A percentile compares a stretch with the other conserved stretches of the same genome.
Evolutionary conservation across 2,888 invertebrate species (phyloP).

Genomic region (Calliopum simillimum): DNA sequence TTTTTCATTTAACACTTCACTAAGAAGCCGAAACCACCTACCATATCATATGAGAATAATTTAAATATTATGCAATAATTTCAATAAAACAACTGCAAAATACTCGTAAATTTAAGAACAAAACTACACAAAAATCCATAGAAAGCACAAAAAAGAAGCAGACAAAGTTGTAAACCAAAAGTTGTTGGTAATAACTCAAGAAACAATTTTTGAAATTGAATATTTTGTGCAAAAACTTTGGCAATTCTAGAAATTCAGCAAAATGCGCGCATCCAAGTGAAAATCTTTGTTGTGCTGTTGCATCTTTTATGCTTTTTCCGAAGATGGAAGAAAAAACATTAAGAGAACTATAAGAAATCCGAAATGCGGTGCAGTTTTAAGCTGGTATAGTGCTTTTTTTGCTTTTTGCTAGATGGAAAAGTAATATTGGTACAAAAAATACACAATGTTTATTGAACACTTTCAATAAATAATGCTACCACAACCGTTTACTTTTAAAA

Average conservation of each 20-base stretch:
- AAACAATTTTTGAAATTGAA: conserved; percentile 5
- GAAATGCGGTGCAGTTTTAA: background rate
- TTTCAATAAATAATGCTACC: too few species aligned
- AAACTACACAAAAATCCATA: too few species aligned
- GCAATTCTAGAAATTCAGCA: background rate
- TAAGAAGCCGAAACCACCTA: too few species aligned
- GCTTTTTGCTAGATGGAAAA: too few species aligned
- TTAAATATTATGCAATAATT: conserved; percentile 14
- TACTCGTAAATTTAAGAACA: conserved; percentile 23
- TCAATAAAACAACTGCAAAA: conserved; percentile 8
- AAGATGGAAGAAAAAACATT: background rate
- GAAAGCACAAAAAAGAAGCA: too few species aligned
- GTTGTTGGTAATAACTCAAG: too few species aligned
- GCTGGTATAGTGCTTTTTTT: background rate
- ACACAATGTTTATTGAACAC: too few species aligned
- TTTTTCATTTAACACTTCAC: too few species aligned
- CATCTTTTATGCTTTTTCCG: conserved; percentile 7
- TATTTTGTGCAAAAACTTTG: conserved; percentile 8
- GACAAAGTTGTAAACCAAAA: too few species aligned
- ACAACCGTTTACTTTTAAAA: too few species aligned
- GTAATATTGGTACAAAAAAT: too few species aligned
- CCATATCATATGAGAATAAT: background rate
- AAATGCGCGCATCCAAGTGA: conserved; percentile 7
- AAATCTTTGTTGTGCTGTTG: background rate
- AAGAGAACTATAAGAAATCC: background rate